phyloP scores from a whole-genome alignment of 2,113 vertebrate species.

The Urocolius indicus region DNA sequence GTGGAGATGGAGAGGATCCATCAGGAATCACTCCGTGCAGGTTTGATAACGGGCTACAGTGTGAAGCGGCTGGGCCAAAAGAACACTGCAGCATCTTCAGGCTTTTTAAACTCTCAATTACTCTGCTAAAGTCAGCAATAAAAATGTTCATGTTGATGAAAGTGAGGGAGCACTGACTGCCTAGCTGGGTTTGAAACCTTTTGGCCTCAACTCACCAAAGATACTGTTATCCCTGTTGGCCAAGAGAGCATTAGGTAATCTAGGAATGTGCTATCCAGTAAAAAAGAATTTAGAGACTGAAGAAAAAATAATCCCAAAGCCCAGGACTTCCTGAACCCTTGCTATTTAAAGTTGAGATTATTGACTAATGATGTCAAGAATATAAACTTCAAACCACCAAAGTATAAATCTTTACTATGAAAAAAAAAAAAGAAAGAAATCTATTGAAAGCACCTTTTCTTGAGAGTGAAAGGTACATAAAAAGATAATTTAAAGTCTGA shows the following conservation, averaged over 20 bases:
- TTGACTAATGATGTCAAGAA: constrained; percentile 11
- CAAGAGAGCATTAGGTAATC: neutral
- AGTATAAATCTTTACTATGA: constrained; percentile 55
- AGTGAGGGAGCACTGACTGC: neutral
- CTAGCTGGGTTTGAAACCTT: neutral
- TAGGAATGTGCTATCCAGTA: neutral
- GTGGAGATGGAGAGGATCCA: neutral
- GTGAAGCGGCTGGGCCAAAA: neutral
- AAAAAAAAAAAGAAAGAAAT: constrained; percentile 6
- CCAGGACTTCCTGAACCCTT: neutral
- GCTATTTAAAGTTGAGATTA: constrained; percentile 29
- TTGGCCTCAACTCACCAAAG: neutral
- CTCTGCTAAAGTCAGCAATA: neutral
- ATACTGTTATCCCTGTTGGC: neutral
- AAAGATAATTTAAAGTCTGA: constrained; percentile 63
- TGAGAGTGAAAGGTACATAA: constrained; percentile 37
- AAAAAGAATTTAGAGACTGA: neutral
- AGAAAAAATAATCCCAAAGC: constrained; percentile 7
- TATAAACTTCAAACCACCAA: constrained; percentile 32
- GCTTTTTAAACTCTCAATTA: neutral
- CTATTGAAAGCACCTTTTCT: constrained; percentile 9
- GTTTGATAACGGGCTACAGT: neutral
- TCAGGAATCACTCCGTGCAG: neutral
- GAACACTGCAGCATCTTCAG: neutral
- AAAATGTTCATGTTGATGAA: neutral